phyloP scores from a whole-genome alignment of 2,113 vertebrate species.

The Eolophus roseicapilla region DNA sequence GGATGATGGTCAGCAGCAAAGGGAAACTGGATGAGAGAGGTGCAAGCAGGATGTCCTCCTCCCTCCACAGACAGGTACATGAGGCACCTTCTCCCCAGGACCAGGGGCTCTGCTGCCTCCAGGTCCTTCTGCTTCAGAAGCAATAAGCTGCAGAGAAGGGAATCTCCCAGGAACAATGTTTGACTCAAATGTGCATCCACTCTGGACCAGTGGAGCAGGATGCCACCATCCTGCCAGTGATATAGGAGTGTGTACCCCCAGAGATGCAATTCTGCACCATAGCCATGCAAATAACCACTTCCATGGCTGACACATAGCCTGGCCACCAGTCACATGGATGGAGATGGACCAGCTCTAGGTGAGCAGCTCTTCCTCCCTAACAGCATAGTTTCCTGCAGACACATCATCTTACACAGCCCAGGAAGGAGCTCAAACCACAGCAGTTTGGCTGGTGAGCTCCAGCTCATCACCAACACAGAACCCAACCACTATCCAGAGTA shows the following conservation, averaged over 20 bases:
- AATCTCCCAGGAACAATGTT: fast-evolving
- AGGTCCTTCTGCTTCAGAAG: background rate
- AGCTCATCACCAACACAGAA: background rate
- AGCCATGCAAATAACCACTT: fast-evolving
- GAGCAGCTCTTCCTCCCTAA: background rate
- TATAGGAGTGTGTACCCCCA: fast-evolving
- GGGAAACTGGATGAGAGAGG: background rate
- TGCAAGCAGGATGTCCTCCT: background rate
- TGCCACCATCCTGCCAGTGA: background rate
- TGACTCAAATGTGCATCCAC: fast-evolving
- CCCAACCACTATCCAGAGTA: fast-evolving
- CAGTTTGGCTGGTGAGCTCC: background rate
- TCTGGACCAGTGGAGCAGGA: background rate
- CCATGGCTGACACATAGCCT: background rate
- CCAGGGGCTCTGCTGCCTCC: background rate
- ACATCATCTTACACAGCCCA: fast-evolving
- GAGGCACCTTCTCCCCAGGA: background rate
- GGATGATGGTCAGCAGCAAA: fast-evolving
- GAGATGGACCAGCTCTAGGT: fast-evolving
- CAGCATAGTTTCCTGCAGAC: fast-evolving
- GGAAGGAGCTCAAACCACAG: background rate
- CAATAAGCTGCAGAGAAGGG: background rate
- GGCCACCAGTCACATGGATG: fast-evolving
- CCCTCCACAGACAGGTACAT: background rate
- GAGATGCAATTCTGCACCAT: fast-evolving